Evolutionary conservation across 2,888 invertebrate genomes (phyloP).

Genomic region (Amorpha juglandis): DNA sequence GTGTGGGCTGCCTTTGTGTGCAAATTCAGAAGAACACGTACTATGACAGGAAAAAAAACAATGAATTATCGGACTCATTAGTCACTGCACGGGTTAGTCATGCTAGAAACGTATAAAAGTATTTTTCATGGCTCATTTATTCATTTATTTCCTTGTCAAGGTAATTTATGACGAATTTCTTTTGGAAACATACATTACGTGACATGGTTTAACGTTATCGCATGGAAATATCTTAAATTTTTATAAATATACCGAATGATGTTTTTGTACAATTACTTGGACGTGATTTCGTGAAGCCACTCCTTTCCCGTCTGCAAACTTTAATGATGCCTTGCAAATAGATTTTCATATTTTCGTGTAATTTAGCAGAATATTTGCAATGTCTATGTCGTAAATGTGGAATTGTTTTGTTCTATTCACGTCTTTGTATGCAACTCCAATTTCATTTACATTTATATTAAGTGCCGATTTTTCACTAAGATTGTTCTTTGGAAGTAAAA

Average conservation of each 20-base stretch:
- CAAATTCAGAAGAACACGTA: conserved; percentile 48
- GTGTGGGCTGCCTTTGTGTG: conserved; percentile 56
- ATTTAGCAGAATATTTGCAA: background rate
- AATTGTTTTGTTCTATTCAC: background rate
- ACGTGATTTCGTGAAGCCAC: conserved; percentile 21
- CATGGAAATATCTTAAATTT: background rate
- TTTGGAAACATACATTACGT: background rate
- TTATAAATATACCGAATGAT: background rate
- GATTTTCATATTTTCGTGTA: background rate
- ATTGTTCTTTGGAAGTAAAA: too few relatives aligned
- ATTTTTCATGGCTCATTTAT: background rate
- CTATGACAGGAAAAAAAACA: conserved; percentile 37
- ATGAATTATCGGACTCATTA: conserved; percentile 43
- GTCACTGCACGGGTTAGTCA: conserved; percentile 36
- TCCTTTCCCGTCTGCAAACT: background rate
- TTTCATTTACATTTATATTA: background rate
- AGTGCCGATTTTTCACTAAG: background rate
- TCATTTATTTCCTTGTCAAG: background rate
- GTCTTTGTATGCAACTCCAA: background rate
- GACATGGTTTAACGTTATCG: background rate
- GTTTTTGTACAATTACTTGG: conserved; percentile 2
- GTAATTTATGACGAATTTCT: background rate
- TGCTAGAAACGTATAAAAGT: background rate
- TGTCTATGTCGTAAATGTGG: background rate
- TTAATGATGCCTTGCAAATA: conserved; percentile 11